phyloP scores from a whole-genome alignment of 2,888 invertebrate species.

The Caenorhabditis sp. region DNA sequence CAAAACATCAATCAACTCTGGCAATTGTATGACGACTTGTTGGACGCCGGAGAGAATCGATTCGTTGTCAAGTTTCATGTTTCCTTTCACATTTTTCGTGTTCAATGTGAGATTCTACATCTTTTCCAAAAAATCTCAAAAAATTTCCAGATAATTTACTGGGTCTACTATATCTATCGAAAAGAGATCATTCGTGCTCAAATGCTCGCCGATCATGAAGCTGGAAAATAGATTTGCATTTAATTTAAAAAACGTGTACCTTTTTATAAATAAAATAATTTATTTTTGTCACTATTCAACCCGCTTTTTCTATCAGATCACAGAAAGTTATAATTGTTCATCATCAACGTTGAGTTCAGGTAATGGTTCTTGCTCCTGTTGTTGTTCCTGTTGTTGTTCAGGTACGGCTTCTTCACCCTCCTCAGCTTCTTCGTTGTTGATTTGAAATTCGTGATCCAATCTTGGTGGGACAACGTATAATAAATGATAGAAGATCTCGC shows the following conservation, averaged over 20 bases:
- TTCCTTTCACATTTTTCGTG: conserved; percentile 68
- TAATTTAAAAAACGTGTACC: background rate
- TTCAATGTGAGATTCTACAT: conserved; percentile 61
- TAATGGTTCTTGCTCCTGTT: background rate
- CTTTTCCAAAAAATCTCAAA: background rate
- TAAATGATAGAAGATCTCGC: conserved; percentile 29
- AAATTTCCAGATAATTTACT: conserved; percentile 63
- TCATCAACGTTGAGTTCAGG: background rate
- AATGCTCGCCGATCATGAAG: background rate
- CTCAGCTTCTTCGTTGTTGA: conserved; percentile 4
- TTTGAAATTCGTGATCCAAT: background rate
- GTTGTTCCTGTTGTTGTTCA: background rate
- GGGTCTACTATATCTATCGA: conserved; percentile 62
- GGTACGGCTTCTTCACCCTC: conserved; percentile 1
- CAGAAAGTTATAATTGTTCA: background rate
- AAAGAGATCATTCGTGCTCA: conserved; percentile 41
- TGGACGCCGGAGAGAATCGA: conserved; percentile 66
- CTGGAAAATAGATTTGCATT: background rate
- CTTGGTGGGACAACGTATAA: conserved; percentile 30
- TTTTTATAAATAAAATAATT: background rate
- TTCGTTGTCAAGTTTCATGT: conserved; percentile 60
- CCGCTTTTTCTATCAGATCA: background rate
- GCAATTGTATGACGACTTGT: conserved; percentile 34
- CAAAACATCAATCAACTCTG: conserved; percentile 18
- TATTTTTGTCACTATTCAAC: background rate